phyloP scores from a whole-genome alignment of 2,888 invertebrate species.

The Drosophila fulvimacula region DNA sequence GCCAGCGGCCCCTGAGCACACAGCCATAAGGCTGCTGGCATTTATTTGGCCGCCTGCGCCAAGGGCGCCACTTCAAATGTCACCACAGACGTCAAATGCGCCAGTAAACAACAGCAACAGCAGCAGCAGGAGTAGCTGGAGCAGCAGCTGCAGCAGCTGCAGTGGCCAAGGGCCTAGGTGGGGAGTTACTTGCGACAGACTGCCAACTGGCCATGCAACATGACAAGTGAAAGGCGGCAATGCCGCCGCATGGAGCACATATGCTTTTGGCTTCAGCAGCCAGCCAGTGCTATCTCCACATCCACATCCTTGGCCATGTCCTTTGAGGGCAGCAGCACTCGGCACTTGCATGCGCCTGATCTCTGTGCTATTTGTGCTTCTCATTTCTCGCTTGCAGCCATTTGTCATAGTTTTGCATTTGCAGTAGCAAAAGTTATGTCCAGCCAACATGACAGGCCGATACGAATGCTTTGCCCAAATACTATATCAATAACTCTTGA shows the following conservation, averaged over 20 bases:
- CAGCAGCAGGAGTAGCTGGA: slow-evolving; percentile 1
- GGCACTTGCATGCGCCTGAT: slow-evolving; percentile 22
- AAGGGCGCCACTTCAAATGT: slow-evolving; percentile 70
- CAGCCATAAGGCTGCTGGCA: slow-evolving; percentile 46
- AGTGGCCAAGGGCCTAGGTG: slow-evolving; percentile 23
- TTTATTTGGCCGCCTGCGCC: slow-evolving; percentile 62
- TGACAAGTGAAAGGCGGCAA: slow-evolving; percentile 64
- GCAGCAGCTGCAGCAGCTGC: not conserved
- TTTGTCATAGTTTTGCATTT: slow-evolving; percentile 55
- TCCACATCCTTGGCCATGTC: slow-evolving; percentile 26
- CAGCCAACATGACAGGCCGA: slow-evolving; percentile 34
- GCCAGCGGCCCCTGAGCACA: slow-evolving; percentile 3
- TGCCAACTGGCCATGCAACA: slow-evolving; percentile 37
- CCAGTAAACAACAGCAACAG: slow-evolving; percentile 57
- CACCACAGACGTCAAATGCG: slow-evolving; percentile 64
- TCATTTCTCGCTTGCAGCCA: slow-evolving; percentile 33
- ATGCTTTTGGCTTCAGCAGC: slow-evolving; percentile 35
- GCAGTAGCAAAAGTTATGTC: slow-evolving; percentile 44
- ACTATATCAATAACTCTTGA: slow-evolving; percentile 32
- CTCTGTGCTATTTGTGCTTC: slow-evolving; percentile 20
- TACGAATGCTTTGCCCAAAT: slow-evolving; percentile 23
- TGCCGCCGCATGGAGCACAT: slow-evolving; percentile 34
- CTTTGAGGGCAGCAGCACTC: slow-evolving; percentile 4
- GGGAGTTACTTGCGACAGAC: slow-evolving; percentile 13
- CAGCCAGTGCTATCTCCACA: slow-evolving; percentile 29